Evolutionary conservation across 2,797 vertebrate genomes (phyloP), one percentile per base, ranked within the genome.

Genomic region (Myotis pilosus): DNA sequence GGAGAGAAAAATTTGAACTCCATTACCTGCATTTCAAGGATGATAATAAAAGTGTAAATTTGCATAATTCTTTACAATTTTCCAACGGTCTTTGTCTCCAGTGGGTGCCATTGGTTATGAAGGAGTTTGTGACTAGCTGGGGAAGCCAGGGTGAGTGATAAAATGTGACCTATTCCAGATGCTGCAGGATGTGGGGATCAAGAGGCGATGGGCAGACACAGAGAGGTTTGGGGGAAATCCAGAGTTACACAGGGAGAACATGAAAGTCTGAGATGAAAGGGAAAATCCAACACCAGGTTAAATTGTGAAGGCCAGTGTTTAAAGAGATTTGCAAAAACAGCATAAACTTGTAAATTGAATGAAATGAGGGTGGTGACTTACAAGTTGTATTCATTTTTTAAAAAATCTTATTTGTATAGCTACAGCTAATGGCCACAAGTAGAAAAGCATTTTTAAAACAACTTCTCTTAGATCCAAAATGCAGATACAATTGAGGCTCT

Each of bases 261-360:
- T 84, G n/a, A 53, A 94, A 8, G 5, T 28, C 47, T 62, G 20
- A 25, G 22, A 55, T 49, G 36, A 62, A 91, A 69, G n/a, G n/a
- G 20, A 12, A 74, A 74, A 15, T 6, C n/a, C 55, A 83, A 81
- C 25, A 44, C 0, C 25, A 78, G 28, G 2, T 1, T 33, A 64
- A 83, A 69, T 44, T 82, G 68, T n/a, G 49, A 60, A 55, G 89
- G 16, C 1, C 3, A 20, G 0, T 13, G 20, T 85, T 53, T 88
- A 81, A 92, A 30, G 15, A 86, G 55, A 86, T 47, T 94, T 81
- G 33, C 25, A 91, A 89, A 60, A 41, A 88, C 22, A 86, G 30
- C 13, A 68, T 36, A 53, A 3, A 72, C 16, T 78, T 92, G 33
- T 15, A 89, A 78, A 78, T 49, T 49, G 72, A 88, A n/a, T 38